phyloP scores from a whole-genome alignment of 2,888 invertebrate genomes.

The Heterodera filipjevi region DNA sequence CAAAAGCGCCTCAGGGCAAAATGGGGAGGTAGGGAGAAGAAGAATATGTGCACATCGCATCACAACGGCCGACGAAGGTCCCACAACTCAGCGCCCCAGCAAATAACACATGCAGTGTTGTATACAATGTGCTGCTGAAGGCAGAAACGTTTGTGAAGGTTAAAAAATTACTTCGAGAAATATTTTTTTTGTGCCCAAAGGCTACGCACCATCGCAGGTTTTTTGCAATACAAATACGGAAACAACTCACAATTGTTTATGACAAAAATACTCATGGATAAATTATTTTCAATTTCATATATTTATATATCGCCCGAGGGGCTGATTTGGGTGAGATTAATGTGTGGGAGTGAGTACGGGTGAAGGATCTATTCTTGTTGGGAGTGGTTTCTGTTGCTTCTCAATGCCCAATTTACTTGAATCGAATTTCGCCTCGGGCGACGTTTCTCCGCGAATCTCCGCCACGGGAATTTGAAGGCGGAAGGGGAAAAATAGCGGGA shows the following conservation, averaged over 20 bases:
- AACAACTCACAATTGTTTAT: not conserved
- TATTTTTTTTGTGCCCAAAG: not conserved
- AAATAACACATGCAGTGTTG: not conserved
- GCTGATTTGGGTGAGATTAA: not conserved
- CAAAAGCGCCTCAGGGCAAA: slow-evolving; percentile 24
- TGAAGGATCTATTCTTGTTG: not conserved
- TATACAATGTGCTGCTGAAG: not conserved
- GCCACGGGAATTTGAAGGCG: slow-evolving; percentile 1
- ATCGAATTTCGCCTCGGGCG: slow-evolving; percentile 19
- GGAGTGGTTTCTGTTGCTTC: not conserved
- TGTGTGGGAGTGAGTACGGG: not conserved
- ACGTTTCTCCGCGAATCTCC: not conserved
- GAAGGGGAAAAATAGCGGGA: not conserved
- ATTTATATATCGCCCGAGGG: not conserved
- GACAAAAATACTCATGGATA: too few species aligned
- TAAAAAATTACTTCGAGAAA: not conserved
- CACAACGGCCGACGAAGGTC: slow-evolving; percentile 13
- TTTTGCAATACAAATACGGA: not conserved
- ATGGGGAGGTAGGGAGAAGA: not conserved
- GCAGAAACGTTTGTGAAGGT: not conserved
- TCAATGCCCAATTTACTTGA: not conserved
- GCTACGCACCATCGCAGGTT: not conserved
- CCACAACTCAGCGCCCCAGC: not conserved
- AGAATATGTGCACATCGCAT: slow-evolving; percentile 18
- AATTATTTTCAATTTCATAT: too few species aligned